These are phyloP conservation scores for Terrapene triunguis DNA, from an alignment of 2,113 vertebrate genomes.

Conservation along the genomic window DNA sequence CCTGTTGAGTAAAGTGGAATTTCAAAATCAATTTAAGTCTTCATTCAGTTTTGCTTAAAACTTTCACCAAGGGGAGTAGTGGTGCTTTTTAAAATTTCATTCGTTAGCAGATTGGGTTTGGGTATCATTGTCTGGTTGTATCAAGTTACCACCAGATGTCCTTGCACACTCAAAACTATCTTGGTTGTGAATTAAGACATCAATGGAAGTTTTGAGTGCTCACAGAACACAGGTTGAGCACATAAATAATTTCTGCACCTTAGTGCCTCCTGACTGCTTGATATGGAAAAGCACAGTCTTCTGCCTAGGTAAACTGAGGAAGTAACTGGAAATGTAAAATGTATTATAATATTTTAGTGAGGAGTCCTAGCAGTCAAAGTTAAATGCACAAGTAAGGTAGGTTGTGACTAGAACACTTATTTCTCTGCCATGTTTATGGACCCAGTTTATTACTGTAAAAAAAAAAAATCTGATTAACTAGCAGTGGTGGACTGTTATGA, in stretches of 20 bases:
- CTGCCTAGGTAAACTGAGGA: not conserved
- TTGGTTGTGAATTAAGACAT: not conserved
- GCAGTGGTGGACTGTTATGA: constrained; percentile 39
- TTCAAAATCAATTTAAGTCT: not conserved
- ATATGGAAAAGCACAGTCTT: constrained; percentile 28
- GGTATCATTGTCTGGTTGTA: not conserved
- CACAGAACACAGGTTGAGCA: not conserved
- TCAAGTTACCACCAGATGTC: not conserved
- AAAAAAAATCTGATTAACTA: constrained; percentile 19
- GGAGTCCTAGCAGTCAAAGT: not conserved
- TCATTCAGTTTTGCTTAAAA: not conserved
- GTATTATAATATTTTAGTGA: not conserved
- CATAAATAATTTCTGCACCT: not conserved
- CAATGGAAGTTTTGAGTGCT: not conserved
- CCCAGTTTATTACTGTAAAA: constrained; percentile 25
- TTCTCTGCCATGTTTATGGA: constrained; percentile 1
- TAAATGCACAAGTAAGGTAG: not conserved
- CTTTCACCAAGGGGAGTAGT: not conserved
- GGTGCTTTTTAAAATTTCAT: not conserved
- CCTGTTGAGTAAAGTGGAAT: not conserved
- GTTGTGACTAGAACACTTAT: not conserved
- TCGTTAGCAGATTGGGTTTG: not conserved
- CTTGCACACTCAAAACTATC: not conserved
- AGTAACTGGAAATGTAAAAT: not conserved
- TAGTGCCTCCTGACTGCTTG: constrained; percentile 19